phyloP scores from a whole-genome alignment of 2,888 invertebrate genomes.

The Papilio demoleus region DNA sequence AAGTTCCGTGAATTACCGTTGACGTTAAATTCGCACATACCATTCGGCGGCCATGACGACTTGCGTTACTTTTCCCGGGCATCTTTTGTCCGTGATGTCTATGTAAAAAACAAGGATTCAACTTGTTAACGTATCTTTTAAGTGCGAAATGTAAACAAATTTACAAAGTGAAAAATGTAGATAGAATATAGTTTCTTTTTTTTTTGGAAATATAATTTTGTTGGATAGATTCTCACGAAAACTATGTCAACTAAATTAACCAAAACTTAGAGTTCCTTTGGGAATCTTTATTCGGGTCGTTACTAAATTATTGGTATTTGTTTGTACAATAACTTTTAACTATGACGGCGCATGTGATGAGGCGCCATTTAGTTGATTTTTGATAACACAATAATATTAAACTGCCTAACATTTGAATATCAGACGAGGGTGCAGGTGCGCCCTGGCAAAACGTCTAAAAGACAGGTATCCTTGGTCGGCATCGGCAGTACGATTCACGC shows the following conservation, averaged over 20 bases:
- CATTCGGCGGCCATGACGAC: not conserved
- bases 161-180: too few relatives aligned
- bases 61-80: slow-evolving; percentile 7
- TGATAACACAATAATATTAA: too few relatives aligned
- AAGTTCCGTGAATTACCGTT: slow-evolving; percentile 3
- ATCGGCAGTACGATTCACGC: too few relatives aligned
- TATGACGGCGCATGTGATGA: too few relatives aligned
- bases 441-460: too few relatives aligned
- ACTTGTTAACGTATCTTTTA: slow-evolving; percentile 17
- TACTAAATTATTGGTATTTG: not conserved
- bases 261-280: not conserved
- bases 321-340: not conserved
- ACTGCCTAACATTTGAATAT: too few relatives aligned
- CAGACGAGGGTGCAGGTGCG: too few relatives aligned
- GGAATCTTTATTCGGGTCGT: not conserved
- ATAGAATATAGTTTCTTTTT: not conserved
- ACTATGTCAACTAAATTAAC: not conserved
- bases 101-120: slow-evolving; percentile 15
- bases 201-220: not conserved
- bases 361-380: too few relatives aligned
- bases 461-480: too few relatives aligned
- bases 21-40: not conserved
- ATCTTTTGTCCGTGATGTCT: slow-evolving; percentile 19
- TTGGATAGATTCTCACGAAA: not conserved
- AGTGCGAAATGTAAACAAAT: not conserved